Percentiles rank a stretch among this genome's conserved stretches.
phyloP scores from a whole-genome alignment of 2,113 vertebrate species.

The Gymnorhina tibicen region DNA sequence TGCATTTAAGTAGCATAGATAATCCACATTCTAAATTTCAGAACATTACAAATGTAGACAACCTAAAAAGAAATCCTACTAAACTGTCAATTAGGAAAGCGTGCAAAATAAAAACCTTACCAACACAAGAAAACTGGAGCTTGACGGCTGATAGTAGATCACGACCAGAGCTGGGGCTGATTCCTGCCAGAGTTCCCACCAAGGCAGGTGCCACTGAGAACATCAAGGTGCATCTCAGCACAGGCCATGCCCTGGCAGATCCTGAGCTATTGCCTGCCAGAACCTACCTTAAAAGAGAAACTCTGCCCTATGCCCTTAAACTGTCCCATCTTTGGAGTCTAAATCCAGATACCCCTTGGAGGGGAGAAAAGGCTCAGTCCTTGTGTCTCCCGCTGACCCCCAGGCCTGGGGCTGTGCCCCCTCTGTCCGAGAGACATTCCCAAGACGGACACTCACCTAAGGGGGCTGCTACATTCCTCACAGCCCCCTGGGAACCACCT shows the following conservation, averaged over 20 bases:
- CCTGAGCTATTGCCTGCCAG: background rate
- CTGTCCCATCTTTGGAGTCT: background rate
- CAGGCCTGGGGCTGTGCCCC: background rate
- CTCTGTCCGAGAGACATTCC: fast-evolving
- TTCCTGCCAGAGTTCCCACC: fast-evolving
- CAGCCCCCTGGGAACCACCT: background rate
- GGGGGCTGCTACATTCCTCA: fast-evolving
- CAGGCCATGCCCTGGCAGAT: fast-evolving
- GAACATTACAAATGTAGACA: background rate
- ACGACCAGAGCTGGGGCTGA: fast-evolving
- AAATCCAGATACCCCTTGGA: background rate
- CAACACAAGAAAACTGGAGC: fast-evolving
- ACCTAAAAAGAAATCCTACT: background rate
- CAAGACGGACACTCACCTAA: background rate
- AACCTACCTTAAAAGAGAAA: background rate
- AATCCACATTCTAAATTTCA: background rate
- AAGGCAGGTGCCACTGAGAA: background rate
- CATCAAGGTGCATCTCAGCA: background rate
- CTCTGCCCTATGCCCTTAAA: background rate
- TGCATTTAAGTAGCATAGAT: background rate
- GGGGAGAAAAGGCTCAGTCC: background rate
- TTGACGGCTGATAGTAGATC: background rate
- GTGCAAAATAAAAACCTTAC: background rate
- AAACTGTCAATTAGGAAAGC: background rate
- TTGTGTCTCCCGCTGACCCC: background rate